Evolutionary conservation across 2,113 vertebrate species (phyloP).

Genomic region (Pitta sordida): DNA sequence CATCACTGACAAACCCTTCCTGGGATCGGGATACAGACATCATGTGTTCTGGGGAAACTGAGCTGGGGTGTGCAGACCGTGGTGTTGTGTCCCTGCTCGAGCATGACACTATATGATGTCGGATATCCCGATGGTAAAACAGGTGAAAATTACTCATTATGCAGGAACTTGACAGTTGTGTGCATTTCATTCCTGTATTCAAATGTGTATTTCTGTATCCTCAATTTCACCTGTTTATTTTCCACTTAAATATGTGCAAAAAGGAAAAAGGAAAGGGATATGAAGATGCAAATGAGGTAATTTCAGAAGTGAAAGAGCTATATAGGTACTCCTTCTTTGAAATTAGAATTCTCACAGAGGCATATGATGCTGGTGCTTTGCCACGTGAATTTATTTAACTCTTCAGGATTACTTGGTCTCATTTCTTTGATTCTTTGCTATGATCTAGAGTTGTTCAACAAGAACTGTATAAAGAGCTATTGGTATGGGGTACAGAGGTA

Average conservation of each 20-base stretch:
- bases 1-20: neutral
- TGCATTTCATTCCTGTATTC: neutral
- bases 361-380: neutral
- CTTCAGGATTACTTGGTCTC: neutral
- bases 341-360: neutral
- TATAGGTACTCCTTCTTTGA: neutral
- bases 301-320: neutral
- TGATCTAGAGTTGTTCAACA: neutral
- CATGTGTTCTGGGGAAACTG: neutral
- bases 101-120: too few relatives aligned
- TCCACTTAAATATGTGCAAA: neutral
- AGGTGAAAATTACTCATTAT: neutral
- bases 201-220: neutral
- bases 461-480: neutral
- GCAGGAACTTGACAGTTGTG: neutral
- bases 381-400: neutral
- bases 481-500: neutral
- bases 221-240: neutral
- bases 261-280: neutral
- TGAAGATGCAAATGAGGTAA: neutral
- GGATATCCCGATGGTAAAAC: neutral
- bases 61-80: fast-evolving
- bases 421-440: neutral
- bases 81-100: neutral
- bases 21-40: fast-evolving